Evolutionary conservation across 2,888 invertebrate genomes (phyloP), one percentile per base, ranked within the genome.

Genomic region (Fabriciana adippe): DNA sequence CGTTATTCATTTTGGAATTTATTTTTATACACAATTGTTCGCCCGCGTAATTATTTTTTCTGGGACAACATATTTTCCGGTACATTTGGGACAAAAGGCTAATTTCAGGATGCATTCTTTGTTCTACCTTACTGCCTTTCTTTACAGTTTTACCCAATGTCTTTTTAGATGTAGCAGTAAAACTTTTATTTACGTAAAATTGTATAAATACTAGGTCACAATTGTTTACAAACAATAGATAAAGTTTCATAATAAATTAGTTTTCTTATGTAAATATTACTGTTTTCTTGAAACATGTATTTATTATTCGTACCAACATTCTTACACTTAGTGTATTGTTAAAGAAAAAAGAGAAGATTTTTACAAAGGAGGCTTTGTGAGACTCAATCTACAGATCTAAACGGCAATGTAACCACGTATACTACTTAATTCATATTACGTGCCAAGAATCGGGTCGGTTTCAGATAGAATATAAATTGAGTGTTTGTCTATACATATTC

Each of bases 371-470:
- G n/a, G 8, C 6, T 18, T 48, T 60, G n/a, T 54, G 47, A 48
- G 8, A 18, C 31, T n/a, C 35, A 35, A 54, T 60, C 54, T 59
- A 14, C 54, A 60, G 48, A 60, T 54, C 55, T 60, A 66, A 66
- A 66, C 54, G 45, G 79, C 81, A 83, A 83, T 85, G 81, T 83
- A 79, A 76, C 81, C 76, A 72, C 78, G 77, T 76, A 45, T 50
- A 64, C 61, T 67, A 67, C 57, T 66, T 68, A 72, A 61, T 61
- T 61, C 61, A 61, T 41, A 51, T 51, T 61, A 61, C 15, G 61
- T 61, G 61, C 61, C 61, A 61, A 61, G 61, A 61, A 61, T 61
- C 61, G 35, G 61, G 61, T 61, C 61, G 50, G 47, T 21, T 26
- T 31, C 35, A 61, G 51, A 50, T 50, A 61, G 61, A 61, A 61